phyloP scores from a whole-genome alignment of 1,140 invertebrate species.

The Bombus turneri region DNA sequence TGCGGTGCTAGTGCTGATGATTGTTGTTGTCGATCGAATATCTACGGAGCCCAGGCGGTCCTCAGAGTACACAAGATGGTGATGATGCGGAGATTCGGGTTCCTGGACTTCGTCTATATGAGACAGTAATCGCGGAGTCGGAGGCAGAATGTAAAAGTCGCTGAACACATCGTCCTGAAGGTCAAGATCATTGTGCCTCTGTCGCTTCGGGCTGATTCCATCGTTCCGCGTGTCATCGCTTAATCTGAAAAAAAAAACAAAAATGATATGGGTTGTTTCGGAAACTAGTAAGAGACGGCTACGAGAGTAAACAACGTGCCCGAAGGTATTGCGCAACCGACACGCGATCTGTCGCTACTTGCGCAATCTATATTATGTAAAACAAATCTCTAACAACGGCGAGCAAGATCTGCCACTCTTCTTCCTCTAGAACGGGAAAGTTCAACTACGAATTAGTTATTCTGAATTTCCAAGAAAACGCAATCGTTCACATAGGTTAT shows the following conservation, averaged over 20 bases:
- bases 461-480: background rate
- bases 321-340: conserved; percentile 8
- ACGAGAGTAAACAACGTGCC: background rate
- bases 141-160: conserved; percentile 87
- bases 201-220: conserved; percentile 71
- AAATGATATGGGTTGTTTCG: background rate
- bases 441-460: background rate
- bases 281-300: background rate
- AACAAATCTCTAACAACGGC: conserved; percentile 3
- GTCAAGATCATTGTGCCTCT: conserved; percentile 79
- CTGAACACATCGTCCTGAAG: conserved; percentile 81
- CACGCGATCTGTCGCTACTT: background rate
- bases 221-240: conserved; percentile 78
- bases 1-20: conserved; percentile 23
- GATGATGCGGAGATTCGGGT: conserved; percentile 71
- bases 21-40: conserved; percentile 52
- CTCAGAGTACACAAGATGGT: conserved; percentile 63
- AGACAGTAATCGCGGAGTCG: conserved; percentile 86
- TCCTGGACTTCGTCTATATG: conserved; percentile 84
- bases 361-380: conserved; percentile 35
- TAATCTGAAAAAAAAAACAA: conserved; percentile 62
- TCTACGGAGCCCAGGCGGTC: conserved; percentile 65
- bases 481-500: background rate
- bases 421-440: background rate
- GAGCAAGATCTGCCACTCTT: background rate